Percentiles rank a stretch among this genome's conserved stretches.
phyloP scores from a whole-genome alignment of 2,888 invertebrate species.

The Dromius quadrimaculatus region DNA sequence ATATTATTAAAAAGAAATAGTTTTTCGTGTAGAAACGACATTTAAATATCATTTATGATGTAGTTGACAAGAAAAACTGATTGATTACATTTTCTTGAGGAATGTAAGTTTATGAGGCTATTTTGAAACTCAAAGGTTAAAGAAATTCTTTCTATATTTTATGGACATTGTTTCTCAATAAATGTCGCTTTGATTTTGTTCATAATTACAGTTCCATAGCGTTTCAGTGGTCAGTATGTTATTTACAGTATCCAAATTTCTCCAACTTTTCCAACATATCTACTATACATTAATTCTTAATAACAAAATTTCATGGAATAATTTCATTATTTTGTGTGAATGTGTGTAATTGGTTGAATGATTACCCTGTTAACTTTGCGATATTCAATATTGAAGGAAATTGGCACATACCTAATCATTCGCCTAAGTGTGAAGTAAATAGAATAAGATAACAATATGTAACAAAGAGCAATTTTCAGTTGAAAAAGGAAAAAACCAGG shows the following conservation, averaged over 20 bases:
- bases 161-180: too few species aligned
- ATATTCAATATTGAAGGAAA: conserved; percentile 42
- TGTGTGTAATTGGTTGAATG: neutral
- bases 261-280: neutral
- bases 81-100: too few species aligned
- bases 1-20: too few species aligned
- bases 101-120: too few species aligned
- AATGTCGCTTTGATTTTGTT: too few species aligned
- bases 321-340: neutral
- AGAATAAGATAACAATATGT: conserved; percentile 38
- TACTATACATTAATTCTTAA: neutral
- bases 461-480: conserved; percentile 32
- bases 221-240: too few species aligned
- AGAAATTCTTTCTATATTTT: too few species aligned
- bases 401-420: conserved; percentile 38
- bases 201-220: too few species aligned
- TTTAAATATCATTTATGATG: too few species aligned
- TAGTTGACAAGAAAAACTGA: too few species aligned
- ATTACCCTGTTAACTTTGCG: conserved; percentile 15
- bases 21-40: too few species aligned
- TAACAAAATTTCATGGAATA: neutral
- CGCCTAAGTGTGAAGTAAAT: conserved; percentile 40
- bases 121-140: too few species aligned
- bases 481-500: neutral
- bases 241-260: neutral